Base-by-base conservation (phyloP, 2,888 invertebrate species). In the Mechanitis mazaeus region DNA sequence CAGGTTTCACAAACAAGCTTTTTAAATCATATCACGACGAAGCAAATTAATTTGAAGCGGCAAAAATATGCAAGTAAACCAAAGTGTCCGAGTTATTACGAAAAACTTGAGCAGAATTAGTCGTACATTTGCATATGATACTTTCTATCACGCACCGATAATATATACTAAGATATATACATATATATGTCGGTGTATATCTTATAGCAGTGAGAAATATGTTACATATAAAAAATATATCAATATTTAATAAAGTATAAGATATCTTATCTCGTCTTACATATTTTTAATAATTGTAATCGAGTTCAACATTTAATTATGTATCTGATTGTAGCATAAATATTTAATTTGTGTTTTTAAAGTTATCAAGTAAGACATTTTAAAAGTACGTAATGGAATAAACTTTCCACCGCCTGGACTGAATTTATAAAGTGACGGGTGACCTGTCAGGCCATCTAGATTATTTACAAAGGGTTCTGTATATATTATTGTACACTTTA, bases 371-470 rank as follows among this genome's bases (percentile, higher is more conserved):
- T 50, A 50, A 50, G 31, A 31, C 50, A 69, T 31, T 50, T 50
- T 31, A 28, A 31, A 31, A 50, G 50, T 50, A 31, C 72, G 68
- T 78, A 79, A 71, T 69, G 75, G 79, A 80, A 78, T 73, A 76
- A 75, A 71, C 74, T 68, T 69, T 72, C 70, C 70, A 75, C 74
- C 72, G 72, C 70, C 72, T 64, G 77, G 74, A 73, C 69, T 73
- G 76, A 77, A 80, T 80, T 75, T 77, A 77, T 83, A 78, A 80
- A 78, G 71, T 72, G 74, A 74, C 71, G 72, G 69, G 72, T 74
- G 80, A 80, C 75, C 72, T 75, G 78, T 74, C 75, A 70, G 70
- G 64, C 68, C 74, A 77, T 79, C 72, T 77, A 75, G 78, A 78
- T 74, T 78, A 63, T 55, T 53, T 33, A 42, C 53, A 59, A 58